phyloP scores from a whole-genome alignment of 2,113 vertebrate species.

The Neogale vison region DNA sequence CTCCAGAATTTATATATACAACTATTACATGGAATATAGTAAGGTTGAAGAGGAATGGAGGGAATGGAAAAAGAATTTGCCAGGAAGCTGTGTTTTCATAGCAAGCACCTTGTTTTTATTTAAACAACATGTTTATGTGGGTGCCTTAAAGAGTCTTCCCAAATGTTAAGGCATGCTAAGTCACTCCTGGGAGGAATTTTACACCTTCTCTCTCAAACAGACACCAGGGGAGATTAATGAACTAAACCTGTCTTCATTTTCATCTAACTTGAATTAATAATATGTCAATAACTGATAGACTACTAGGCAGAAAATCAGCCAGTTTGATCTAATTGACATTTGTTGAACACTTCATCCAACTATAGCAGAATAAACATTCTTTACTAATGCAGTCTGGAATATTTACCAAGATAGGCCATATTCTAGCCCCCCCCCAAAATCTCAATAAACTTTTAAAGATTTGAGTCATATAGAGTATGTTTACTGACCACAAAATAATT shows the following conservation, averaged over 20 bases:
- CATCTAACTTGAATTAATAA: neutral
- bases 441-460: neutral
- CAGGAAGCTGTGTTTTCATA: neutral
- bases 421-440: neutral
- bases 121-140: neutral
- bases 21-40: neutral
- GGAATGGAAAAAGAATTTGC: neutral
- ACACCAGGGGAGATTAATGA: neutral
- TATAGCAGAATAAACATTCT: neutral
- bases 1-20: neutral
- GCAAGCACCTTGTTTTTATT: neutral
- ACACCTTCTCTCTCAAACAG: neutral
- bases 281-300: neutral
- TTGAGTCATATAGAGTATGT: neutral
- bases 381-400: neutral
- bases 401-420: neutral
- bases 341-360: neutral
- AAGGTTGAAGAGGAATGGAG: neutral
- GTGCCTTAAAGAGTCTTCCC: neutral
- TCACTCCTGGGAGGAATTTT: neutral
- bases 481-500: neutral
- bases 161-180: neutral
- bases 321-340: neutral
- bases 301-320: neutral
- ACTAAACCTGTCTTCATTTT: neutral